Conservation (phyloP, 23 tunicate species). For the Trididemnum nubilum region DNA sequence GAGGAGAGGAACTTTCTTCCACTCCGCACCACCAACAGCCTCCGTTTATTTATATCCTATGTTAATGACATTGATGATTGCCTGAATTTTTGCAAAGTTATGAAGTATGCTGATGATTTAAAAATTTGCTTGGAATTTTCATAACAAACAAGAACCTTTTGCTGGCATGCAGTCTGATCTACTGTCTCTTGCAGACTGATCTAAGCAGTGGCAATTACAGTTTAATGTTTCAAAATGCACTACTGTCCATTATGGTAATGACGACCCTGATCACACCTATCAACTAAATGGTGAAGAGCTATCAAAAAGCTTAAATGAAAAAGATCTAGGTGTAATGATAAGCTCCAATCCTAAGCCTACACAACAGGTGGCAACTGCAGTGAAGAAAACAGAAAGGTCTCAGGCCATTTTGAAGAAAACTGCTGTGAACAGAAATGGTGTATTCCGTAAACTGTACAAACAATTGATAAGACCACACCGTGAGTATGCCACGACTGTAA, state of each 20-base stretch:
- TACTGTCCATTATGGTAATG: background rate
- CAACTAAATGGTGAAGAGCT: background rate
- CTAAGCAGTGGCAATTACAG: background rate
- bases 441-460: background rate
- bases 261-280: background rate
- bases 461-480: background rate
- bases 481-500: background rate
- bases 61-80: slow-evolving; percentile 6
- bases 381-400: background rate
- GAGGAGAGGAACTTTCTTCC: background rate
- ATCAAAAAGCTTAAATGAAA: too few relatives aligned
- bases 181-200: background rate
- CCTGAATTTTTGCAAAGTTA: background rate
- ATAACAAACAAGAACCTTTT: background rate
- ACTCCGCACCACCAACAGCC: too few relatives aligned
- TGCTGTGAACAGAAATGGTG: too few relatives aligned
- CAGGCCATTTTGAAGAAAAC: background rate
- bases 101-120: slow-evolving; percentile 12
- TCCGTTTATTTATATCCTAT: background rate
- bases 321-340: background rate
- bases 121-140: background rate
- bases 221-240: background rate
- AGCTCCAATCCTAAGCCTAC: background rate
- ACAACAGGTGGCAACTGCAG: background rate
- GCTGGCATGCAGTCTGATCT: background rate